These are phyloP conservation scores for Chelonus insularis DNA, from an alignment of 1,140 invertebrate genomes.

Conservation along the genomic window DNA sequence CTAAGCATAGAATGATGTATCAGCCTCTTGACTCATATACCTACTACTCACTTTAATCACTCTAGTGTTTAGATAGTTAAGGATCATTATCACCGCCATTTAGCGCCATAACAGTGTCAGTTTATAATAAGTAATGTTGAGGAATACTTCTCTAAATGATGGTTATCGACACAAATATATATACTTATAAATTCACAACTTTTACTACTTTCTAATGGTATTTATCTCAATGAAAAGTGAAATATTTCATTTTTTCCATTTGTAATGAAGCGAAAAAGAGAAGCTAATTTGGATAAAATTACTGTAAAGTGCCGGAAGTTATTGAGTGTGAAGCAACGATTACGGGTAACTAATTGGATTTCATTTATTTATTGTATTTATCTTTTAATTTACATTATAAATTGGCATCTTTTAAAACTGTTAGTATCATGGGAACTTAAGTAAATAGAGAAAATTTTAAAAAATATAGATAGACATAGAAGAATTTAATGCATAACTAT, in stretches of 20 bases:
- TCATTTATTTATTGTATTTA: background rate
- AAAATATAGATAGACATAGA: background rate
- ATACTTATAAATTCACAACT: background rate
- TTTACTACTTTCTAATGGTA: background rate
- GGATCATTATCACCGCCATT: background rate
- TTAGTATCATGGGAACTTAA: no score
- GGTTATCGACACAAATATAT: background rate
- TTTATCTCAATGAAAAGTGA: background rate
- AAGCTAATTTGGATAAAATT: background rate
- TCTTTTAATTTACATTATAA: background rate
- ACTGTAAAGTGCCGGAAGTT: background rate
- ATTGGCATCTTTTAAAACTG: background rate
- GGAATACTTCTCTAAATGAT: background rate
- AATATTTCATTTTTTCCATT: background rate
- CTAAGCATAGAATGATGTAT: conserved; percentile 16
- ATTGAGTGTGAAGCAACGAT: conserved; percentile 1
- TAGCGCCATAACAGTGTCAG: background rate
- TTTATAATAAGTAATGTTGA: background rate
- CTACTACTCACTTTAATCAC: conserved; percentile 12
- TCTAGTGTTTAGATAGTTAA: conserved; percentile 25
- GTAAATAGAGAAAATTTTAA: background rate
- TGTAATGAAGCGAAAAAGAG: conserved; percentile 9
- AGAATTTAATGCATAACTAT: no score
- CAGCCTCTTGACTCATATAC: conserved; percentile 28
- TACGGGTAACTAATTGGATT: conserved; percentile 9